Conservation (phyloP, 1,140 invertebrate genomes). For the Ooceraea biroi region DNA sequence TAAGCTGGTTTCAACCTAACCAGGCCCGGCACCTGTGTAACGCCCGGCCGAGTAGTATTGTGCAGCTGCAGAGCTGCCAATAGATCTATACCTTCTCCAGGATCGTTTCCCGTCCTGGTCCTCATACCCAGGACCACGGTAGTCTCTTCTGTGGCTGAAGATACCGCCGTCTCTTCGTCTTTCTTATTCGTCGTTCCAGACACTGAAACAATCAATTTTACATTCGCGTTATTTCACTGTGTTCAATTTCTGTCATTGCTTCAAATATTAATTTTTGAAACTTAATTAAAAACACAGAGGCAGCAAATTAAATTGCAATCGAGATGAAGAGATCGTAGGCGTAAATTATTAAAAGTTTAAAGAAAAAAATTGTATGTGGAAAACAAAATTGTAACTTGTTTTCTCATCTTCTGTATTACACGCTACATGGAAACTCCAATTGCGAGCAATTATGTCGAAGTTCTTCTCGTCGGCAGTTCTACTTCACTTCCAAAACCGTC, state of each 20-base stretch:
- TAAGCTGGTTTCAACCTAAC: constrained; percentile 88
- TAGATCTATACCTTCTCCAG: constrained; percentile 86
- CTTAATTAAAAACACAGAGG: not conserved
- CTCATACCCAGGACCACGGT: constrained; percentile 74
- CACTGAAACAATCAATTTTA: constrained; percentile 75
- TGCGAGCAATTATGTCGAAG: not conserved
- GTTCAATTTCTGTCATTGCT: not conserved
- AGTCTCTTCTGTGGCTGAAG: constrained; percentile 70
- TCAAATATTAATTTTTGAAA: not conserved
- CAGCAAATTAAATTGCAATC: not conserved
- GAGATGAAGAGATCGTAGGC: not conserved
- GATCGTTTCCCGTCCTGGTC: constrained; percentile 78
- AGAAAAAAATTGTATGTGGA: not conserved
- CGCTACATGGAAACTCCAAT: not conserved
- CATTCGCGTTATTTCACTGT: not conserved
- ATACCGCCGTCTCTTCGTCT: constrained; percentile 80
- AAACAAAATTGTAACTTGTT: not conserved
- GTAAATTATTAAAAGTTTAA: not conserved
- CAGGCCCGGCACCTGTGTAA: constrained; percentile 87
- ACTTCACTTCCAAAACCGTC: not conserved
- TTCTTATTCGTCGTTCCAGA: constrained; percentile 82
- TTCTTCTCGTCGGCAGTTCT: too few species aligned
- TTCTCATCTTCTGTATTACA: not conserved
- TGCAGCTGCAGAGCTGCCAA: constrained; percentile 88
- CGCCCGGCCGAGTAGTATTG: constrained; percentile 87